Percentiles rank a stretch among this genome's conserved stretches.
These are phyloP conservation scores for Allophyes oxyacanthae DNA, from an alignment of 2,888 invertebrate genomes.

Conservation along the genomic window DNA sequence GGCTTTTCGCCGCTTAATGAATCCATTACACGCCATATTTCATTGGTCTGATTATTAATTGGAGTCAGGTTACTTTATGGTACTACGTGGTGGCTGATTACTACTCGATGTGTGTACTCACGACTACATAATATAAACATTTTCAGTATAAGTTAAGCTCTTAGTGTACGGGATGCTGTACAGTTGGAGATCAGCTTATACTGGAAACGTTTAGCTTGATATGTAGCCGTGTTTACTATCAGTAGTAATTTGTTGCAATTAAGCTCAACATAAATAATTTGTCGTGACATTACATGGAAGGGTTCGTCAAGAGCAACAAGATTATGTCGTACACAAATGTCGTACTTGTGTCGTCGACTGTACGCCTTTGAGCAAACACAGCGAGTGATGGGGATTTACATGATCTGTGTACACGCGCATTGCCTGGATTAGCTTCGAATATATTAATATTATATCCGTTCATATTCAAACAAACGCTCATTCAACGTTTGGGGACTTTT, in stretches of 20 bases:
- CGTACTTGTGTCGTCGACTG: conserved; percentile 30
- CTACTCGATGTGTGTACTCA: too few species aligned
- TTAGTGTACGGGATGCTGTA: too few species aligned
- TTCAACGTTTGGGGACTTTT: conserved; percentile 14
- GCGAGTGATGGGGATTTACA: conserved; percentile 42
- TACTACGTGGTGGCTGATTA: too few species aligned
- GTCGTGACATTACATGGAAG: conserved; percentile 26
- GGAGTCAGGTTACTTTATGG: too few species aligned
- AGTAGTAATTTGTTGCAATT: conserved; percentile 37
- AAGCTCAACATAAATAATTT: conserved; percentile 39
- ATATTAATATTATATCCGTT: conserved; percentile 42
- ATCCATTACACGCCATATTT: too few species aligned
- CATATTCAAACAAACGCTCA: conserved; percentile 31
- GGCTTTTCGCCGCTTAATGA: too few species aligned
- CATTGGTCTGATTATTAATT: too few species aligned
- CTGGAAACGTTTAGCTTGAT: too few species aligned
- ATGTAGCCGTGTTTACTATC: too few species aligned
- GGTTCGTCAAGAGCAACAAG: conserved; percentile 28
- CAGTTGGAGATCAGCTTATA: too few species aligned
- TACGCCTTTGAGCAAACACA: conserved; percentile 30
- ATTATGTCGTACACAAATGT: conserved; percentile 48
- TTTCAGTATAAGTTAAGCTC: too few species aligned
- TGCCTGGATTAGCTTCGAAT: conserved; percentile 44
- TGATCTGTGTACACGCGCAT: conserved; percentile 40
- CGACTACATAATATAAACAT: too few species aligned